Evolutionary conservation across 92 coral and sea anemone species (phyloP).

Genomic region (Porites divaricata): DNA sequence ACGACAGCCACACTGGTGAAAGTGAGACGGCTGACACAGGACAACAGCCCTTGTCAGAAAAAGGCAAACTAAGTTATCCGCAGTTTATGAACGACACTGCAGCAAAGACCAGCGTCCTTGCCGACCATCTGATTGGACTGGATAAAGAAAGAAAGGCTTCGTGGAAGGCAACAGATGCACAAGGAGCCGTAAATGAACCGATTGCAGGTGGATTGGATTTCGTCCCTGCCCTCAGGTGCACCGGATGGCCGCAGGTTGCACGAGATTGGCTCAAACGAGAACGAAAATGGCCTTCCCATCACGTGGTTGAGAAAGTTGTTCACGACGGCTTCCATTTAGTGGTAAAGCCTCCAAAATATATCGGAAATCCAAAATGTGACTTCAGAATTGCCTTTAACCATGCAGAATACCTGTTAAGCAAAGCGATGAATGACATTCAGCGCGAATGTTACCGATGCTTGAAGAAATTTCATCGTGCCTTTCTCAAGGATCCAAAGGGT

Average conservation of each 20-base stretch:
- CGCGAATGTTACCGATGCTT: slow-evolving; percentile 72
- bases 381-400: slow-evolving; percentile 79
- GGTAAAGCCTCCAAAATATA: slow-evolving; percentile 55
- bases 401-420: slow-evolving; percentile 68
- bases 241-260: slow-evolving; percentile 79
- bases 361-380: slow-evolving; percentile 41
- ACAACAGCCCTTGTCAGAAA: too few relatives aligned
- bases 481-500: slow-evolving; percentile 42
- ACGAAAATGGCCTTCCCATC: slow-evolving; percentile 72
- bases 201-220: slow-evolving; percentile 30
- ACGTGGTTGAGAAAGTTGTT: slow-evolving; percentile 44
- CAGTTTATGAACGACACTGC: too few relatives aligned
- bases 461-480: slow-evolving; percentile 55
- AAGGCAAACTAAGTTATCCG: too few relatives aligned
- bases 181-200: too few relatives aligned
- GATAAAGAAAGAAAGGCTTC: too few relatives aligned
- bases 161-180: too few relatives aligned
- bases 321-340: slow-evolving; percentile 62
- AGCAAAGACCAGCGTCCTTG: too few relatives aligned
- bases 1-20: too few relatives aligned
- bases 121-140: too few relatives aligned
- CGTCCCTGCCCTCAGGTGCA: slow-evolving; percentile 69
- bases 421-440: slow-evolving; percentile 59
- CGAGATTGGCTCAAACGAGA: slow-evolving; percentile 62
- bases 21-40: too few relatives aligned